Percentiles rank a stretch among this genome's conserved stretches.
Conservation (phyloP, 2,113 vertebrate genomes). For the Gadus macrocephalus region DNA sequence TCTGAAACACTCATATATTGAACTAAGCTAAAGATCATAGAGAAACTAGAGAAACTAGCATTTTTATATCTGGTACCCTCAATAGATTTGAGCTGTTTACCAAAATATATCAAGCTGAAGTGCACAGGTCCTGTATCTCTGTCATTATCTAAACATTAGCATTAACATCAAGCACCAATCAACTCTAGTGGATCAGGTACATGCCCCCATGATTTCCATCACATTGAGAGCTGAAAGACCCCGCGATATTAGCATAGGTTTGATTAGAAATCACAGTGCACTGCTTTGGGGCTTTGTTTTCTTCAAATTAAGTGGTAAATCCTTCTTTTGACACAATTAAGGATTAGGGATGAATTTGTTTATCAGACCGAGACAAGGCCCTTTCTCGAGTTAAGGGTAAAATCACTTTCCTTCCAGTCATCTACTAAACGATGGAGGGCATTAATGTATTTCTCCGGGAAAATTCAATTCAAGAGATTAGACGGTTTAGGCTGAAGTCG, state of each 20-base stretch:
- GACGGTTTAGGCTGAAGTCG: slow-evolving; percentile 40
- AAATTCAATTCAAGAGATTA: slow-evolving; percentile 61
- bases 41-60: too few species aligned
- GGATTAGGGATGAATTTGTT: slow-evolving; percentile 60
- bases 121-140: background rate
- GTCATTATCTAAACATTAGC: slow-evolving; percentile 34
- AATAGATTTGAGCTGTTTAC: too few species aligned
- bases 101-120: too few species aligned
- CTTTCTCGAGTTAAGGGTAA: slow-evolving; percentile 47
- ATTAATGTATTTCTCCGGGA: slow-evolving; percentile 44
- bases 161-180: slow-evolving; percentile 47
- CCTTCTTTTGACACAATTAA: slow-evolving; percentile 62
- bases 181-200: slow-evolving; percentile 35
- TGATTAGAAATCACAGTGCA: slow-evolving; percentile 39
- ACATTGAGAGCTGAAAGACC: slow-evolving; percentile 40
- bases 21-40: too few species aligned
- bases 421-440: slow-evolving; percentile 30
- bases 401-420: slow-evolving; percentile 46
- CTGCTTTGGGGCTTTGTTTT: slow-evolving; percentile 46
- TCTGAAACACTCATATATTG: too few species aligned
- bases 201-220: slow-evolving; percentile 39
- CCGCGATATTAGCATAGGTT: slow-evolving; percentile 38
- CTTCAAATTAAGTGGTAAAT: slow-evolving; percentile 57
- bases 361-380: slow-evolving; percentile 52
- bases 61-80: too few species aligned